Percentiles rank a stretch among this genome's conserved stretches.
Conservation (phyloP, 2,797 vertebrate genomes). For the Brachyrhaphis roseni region DNA sequence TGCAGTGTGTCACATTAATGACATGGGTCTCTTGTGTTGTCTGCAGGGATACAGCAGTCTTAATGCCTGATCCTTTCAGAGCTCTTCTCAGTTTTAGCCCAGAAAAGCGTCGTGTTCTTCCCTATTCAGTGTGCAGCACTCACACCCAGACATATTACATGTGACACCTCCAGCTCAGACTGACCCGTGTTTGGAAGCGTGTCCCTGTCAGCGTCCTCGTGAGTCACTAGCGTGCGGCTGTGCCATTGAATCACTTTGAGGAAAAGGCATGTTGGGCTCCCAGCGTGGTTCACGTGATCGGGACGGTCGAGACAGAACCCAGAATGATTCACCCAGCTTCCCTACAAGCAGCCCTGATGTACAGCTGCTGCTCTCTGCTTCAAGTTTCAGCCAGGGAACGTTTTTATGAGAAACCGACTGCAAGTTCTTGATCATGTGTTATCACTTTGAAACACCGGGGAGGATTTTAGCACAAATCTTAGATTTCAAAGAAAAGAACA, state of each 20-base stretch:
- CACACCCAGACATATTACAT: constrained; percentile 19
- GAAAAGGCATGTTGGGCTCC: constrained; percentile 24
- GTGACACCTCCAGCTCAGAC: constrained; percentile 23
- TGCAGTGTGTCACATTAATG: background rate
- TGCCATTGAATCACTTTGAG: constrained; percentile 33
- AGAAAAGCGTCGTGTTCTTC: background rate
- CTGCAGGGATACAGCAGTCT: background rate
- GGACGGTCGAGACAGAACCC: constrained; percentile 6
- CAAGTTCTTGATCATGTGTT: background rate
- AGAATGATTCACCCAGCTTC: constrained; percentile 31
- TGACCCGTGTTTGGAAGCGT: background rate
- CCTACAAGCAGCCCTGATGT: background rate
- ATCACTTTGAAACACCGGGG: background rate
- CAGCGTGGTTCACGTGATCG: constrained; percentile 22
- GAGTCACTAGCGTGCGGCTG: constrained; percentile 40
- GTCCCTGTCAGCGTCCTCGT: constrained; percentile 21
- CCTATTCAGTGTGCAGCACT: constrained; percentile 1
- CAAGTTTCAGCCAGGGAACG: background rate
- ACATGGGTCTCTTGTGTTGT: background rate
- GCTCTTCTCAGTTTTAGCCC: background rate
- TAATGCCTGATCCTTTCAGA: background rate
- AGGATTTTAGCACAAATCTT: background rate
- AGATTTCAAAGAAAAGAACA: background rate
- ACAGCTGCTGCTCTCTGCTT: constrained; percentile 8
- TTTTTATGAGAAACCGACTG: background rate